Evolutionary conservation across 2,888 invertebrate species (phyloP), one percentile per base, ranked within the genome.

Genomic region (Marasmarcha lunaedactyla): DNA sequence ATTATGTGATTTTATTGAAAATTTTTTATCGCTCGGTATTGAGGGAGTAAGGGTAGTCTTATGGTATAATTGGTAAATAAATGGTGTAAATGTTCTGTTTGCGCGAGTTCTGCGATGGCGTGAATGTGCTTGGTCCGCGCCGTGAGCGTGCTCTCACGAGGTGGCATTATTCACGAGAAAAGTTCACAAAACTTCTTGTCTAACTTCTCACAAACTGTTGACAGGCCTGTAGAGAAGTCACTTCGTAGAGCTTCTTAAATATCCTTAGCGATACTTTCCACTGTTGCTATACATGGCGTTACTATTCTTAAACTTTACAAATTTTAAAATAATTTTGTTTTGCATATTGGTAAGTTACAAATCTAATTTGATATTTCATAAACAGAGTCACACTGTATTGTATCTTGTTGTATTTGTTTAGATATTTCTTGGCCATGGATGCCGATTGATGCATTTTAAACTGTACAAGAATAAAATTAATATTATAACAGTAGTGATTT

Each of bases 401-500:
- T 54, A 54, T 59, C 56, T 70, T 62, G 66, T 63, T 71, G 57
- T 66, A 68, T 20, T 20, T 59, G 60, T 71, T 71, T 71, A 68
- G 68, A 66, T 57, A 63, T 66, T 57, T 67, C 55, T 54, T 47
- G 48, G 63, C 65, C 61, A 69, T 59, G 51, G 52, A 50, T 70
- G 54, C 67, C 55, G 61, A 54, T 60, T 54, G 59, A 68, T 67
- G 66, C 74, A 72, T 77, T 73, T 74, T 72, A 65, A 72, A 71
- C 51, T 69, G 74, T 74, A 63, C 57, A 71, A 62, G 63, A 69
- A 67, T 70, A 70, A 68, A 25, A 30, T 30, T n/a, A 9, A 7
- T 30, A 30, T 59, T 55, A 62, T 60, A 57, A 57, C 58, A 55
- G 63, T 52, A 63, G 50, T 39, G 47, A 49, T 39, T 36, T 1